Evolutionary conservation across 1,140 invertebrate genomes (phyloP), one percentile per base, ranked within the genome.

Genomic region (Maconellicoccus hirsutus): DNA sequence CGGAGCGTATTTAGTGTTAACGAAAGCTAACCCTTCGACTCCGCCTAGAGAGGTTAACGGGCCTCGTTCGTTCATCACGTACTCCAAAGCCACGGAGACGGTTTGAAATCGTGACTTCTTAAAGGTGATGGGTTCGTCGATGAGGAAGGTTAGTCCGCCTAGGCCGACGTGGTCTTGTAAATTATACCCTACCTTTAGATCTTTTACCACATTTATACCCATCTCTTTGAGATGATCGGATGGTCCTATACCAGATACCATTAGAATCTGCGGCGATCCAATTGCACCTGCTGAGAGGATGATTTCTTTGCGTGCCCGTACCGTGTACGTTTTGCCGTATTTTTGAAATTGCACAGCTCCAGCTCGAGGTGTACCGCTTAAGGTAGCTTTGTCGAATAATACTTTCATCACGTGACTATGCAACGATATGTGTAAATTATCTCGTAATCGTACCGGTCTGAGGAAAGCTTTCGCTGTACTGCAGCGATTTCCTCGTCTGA

Each of bases 391-490:
- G 73, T 91, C 85, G 33, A 91, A 87, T 1, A 87, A 75, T 19
- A 94, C 79, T 73, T 86, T 86, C 0, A 86, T 86, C 0, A 84
- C 92, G 71, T 93, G 88, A 0, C 92, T 84, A 33, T 89, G 84
- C 74, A 93, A 86, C 6, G 92, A 84, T 1, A 95, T 85, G 76
- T 93, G 89, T 0, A 97, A 80, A 77, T 97, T 97, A 16, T 80
- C 78, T 21, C 93, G 82, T 38, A 88, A 83, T 14, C 89, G 82
- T 0, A 92, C 86, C 0, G 93, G 92, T 70, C 90, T 80, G 0
- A 96, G 80, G 77, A 95, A 96, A 0, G 91, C 93, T 78, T 92
- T 92, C 0, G 92, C 86, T 0, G 93, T 93, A 69, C 90, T 93
- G 79, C 94, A 96, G 39, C 94, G 82, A 10, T 87, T 87, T 0